phyloP scores from a whole-genome alignment of 2,113 vertebrate genomes.

The Thymallus thymallus region DNA sequence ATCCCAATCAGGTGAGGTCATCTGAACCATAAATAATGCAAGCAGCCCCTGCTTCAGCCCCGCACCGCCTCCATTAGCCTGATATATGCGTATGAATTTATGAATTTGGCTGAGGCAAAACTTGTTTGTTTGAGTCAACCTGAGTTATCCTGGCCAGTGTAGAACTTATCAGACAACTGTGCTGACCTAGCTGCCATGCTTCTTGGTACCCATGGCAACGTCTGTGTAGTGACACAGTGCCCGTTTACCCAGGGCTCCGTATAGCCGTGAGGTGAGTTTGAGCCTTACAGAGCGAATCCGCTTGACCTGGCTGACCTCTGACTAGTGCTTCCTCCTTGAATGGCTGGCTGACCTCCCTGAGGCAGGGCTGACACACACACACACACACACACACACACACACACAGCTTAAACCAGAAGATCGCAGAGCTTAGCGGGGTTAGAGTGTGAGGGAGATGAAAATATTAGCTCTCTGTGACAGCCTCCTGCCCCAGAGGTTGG shows the following conservation, averaged over 20 bases:
- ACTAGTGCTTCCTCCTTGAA: no score
- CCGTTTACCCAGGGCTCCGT: no score
- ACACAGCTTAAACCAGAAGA: not conserved
- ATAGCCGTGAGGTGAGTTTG: not conserved
- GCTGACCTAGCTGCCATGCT: not conserved
- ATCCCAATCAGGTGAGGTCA: conserved; percentile 47
- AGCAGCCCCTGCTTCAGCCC: not conserved
- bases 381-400: no score
- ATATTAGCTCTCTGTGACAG: not conserved
- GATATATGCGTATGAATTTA: no score
- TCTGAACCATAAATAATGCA: conserved; percentile 55
- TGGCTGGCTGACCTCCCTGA: conserved; percentile 10
- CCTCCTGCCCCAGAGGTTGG: no score
- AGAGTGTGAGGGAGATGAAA: not conserved
- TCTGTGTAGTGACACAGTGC: not conserved
- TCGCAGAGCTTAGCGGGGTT: not conserved
- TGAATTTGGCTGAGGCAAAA: no score
- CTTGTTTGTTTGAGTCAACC: no score
- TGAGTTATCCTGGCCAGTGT: not conserved
- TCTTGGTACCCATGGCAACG: no score
- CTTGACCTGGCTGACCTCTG: not conserved
- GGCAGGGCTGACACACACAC: no score
- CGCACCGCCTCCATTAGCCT: conserved; percentile 28
- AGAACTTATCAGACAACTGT: not conserved
- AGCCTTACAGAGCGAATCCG: not conserved